Percentiles rank a stretch among this genome's conserved stretches.
Conservation (phyloP, 2,113 vertebrate species). For the Nothobranchius kuhntae region DNA sequence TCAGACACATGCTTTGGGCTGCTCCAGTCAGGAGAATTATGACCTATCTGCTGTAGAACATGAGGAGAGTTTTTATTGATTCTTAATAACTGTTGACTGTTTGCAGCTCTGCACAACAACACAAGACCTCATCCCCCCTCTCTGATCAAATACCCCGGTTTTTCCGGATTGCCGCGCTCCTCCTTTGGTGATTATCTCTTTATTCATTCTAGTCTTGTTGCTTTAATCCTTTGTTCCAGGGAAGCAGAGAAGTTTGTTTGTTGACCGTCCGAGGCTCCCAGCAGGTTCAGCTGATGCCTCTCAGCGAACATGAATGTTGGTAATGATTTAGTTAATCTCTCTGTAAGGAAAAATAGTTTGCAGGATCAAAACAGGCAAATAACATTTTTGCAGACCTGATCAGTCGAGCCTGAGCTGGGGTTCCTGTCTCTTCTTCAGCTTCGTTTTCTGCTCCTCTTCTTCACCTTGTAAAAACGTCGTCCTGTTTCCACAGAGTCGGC, state of each 20-base stretch:
- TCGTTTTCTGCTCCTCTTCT: background rate
- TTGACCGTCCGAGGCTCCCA: background rate
- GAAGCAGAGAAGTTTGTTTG: no score
- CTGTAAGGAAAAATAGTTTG: background rate
- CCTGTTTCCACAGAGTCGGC: conserved; percentile 60
- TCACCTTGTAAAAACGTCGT: background rate
- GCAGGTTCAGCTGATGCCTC: conserved; percentile 4
- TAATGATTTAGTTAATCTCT: no score
- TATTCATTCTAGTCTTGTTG: background rate
- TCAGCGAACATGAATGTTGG: no score
- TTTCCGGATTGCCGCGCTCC: conserved; percentile 65
- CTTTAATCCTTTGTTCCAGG: background rate
- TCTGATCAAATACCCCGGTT: conserved; percentile 38
- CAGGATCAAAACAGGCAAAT: no score
- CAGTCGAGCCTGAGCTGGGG: conserved; percentile 8
- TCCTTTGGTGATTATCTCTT: conserved; percentile 71
- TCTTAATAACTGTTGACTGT: conserved; percentile 12
- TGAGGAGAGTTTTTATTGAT: no score
- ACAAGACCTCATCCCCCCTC: conserved; percentile 45
- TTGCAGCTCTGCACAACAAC: conserved; percentile 68
- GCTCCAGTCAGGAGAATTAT: background rate
- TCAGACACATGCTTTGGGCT: background rate
- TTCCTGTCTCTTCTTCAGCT: background rate
- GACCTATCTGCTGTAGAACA: background rate
- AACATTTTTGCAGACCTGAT: background rate